Percentiles rank a stretch among this genome's conserved stretches.
phyloP scores from a whole-genome alignment of 2,888 invertebrate species.

The Prostheceraeus crozeri region DNA sequence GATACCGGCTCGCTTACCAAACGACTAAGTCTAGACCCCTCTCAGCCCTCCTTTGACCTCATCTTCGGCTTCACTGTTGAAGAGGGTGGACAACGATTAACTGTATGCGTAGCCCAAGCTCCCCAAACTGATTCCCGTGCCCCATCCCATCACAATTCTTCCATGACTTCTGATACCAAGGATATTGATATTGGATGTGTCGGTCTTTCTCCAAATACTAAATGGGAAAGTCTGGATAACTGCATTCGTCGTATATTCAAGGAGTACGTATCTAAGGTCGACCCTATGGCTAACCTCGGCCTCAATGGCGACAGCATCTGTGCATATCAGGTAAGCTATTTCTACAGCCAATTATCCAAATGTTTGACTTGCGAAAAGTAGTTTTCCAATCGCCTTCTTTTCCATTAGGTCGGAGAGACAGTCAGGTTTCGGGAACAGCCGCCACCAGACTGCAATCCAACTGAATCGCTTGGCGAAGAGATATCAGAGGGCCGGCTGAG shows the following conservation, averaged over 20 bases:
- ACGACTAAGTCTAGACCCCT: conserved; percentile 25
- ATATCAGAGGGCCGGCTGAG: too few species aligned
- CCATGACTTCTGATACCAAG: conserved; percentile 57
- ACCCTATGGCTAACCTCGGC: conserved; percentile 81
- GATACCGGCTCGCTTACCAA: conserved; percentile 18
- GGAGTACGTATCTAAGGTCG: conserved; percentile 71
- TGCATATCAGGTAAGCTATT: too few species aligned
- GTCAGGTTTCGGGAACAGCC: conserved; percentile 43
- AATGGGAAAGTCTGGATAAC: conserved; percentile 87
- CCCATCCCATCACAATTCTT: neutral
- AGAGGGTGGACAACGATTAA: conserved; percentile 37
- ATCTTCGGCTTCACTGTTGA: conserved; percentile 36
- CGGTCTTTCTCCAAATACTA: conserved; percentile 80
- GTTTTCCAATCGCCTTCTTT: too few species aligned
- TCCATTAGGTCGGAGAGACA: conserved; percentile 79
- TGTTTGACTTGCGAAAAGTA: too few species aligned
- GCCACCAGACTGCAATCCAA: too few species aligned
- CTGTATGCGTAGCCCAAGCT: conserved; percentile 56
- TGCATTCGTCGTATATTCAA: conserved; percentile 83
- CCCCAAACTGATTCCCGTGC: conserved; percentile 59
- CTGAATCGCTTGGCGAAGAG: too few species aligned
- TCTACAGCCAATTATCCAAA: too few species aligned
- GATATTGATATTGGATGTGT: conserved; percentile 67
- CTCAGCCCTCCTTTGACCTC: conserved; percentile 36
- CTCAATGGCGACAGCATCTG: conserved; percentile 74